Percentiles rank a stretch among this genome's conserved stretches.
Evolutionary conservation across 2,113 vertebrate species (phyloP).

Genomic region (Tyrannus savana): DNA sequence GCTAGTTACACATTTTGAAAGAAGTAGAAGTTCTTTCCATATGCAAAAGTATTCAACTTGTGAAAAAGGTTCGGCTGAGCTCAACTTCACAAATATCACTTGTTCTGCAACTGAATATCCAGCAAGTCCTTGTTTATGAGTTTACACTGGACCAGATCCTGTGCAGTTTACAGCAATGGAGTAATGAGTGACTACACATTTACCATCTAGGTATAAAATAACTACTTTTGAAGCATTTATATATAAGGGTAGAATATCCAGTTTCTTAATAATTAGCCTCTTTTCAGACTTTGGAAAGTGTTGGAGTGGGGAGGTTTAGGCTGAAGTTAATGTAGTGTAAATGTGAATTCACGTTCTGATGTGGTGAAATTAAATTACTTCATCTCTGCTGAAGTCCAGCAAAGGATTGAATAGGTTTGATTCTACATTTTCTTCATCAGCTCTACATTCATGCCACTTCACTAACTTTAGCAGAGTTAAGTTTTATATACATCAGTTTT

Average conservation of each 20-base stretch:
- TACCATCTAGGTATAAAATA: not conserved
- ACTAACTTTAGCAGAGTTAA: not conserved
- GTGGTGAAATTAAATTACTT: not conserved
- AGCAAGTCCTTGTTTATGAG: not conserved
- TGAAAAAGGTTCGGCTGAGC: not conserved
- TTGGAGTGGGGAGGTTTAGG: not conserved
- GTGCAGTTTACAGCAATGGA: not conserved
- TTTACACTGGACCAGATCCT: conserved; percentile 36
- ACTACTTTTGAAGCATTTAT: not conserved
- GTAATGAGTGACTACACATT: not conserved
- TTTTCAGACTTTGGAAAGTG: not conserved
- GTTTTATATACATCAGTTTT: not conserved
- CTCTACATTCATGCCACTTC: not conserved
- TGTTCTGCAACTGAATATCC: not conserved
- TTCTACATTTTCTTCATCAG: not conserved
- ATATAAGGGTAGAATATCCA: not conserved
- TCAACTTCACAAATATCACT: not conserved
- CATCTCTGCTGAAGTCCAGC: not conserved
- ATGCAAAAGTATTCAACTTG: not conserved
- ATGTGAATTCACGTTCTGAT: not conserved
- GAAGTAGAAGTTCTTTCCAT: not conserved
- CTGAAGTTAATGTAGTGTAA: not conserved
- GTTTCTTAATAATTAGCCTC: conserved; percentile 10
- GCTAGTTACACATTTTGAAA: not conserved
- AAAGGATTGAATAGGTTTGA: not conserved